Conservation (phyloP, 2,888 invertebrate genomes). For the Napeogenes sylphis region DNA sequence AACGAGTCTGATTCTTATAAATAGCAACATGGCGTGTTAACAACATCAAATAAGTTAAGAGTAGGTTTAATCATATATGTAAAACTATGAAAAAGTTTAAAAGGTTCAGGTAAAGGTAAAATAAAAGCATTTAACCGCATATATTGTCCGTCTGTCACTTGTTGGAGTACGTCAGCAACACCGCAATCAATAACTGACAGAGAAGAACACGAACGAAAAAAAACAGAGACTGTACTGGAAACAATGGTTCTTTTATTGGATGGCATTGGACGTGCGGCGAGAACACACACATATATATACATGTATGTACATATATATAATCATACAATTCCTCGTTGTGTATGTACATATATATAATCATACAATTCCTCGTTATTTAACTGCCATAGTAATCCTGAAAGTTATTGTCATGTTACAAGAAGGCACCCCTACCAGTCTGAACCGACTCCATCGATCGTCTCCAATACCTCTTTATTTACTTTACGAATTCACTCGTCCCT, state of each 20-base stretch:
- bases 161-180: neutral
- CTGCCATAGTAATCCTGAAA: neutral
- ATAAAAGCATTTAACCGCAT: no score
- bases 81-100: no score
- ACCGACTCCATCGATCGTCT: constrained; percentile 48
- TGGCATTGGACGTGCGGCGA: neutral
- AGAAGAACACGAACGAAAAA: constrained; percentile 1
- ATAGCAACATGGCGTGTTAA: no score
- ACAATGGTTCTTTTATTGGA: constrained; percentile 1
- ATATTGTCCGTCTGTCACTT: neutral
- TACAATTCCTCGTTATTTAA: no score
- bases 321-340: no score
- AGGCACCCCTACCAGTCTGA: constrained; percentile 12
- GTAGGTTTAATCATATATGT: no score
- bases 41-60: no score
- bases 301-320: no score
- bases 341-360: no score
- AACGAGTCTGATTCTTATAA: no score
- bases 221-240: neutral
- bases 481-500: constrained; percentile 56
- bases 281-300: no score
- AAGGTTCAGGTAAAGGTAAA: no score
- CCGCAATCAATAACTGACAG: constrained; percentile 5
- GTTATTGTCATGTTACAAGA: neutral
- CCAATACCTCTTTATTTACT: constrained; percentile 62